Conservation (phyloP, 2,113 vertebrate genomes). For the Syrrhaptes paradoxus region DNA sequence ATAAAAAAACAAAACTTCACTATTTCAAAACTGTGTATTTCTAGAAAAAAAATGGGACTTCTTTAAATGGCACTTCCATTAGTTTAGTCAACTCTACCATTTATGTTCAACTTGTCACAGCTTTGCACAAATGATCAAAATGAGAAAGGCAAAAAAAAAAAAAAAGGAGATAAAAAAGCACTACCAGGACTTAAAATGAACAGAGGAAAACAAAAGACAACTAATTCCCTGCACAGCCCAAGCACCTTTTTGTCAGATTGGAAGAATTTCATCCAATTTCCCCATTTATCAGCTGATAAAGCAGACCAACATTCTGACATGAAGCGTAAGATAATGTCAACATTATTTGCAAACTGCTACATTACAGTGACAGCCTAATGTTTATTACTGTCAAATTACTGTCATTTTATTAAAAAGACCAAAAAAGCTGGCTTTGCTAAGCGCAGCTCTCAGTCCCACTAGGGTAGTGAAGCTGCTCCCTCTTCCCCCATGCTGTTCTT, state of each 20-base stretch:
- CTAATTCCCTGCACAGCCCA: not conserved
- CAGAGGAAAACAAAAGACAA: not conserved
- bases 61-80: not conserved
- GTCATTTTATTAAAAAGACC: constrained; percentile 49
- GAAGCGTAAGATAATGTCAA: constrained; percentile 56
- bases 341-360: constrained; percentile 40
- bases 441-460: constrained; percentile 10
- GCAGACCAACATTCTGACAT: not conserved
- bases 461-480: not conserved
- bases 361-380: constrained; percentile 44
- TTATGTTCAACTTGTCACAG: not conserved
- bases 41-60: not conserved
- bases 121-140: not conserved
- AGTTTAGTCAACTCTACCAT: not conserved
- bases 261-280: constrained; percentile 23
- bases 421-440: constrained; percentile 23
- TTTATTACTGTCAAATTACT: constrained; percentile 65
- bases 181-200: not conserved
- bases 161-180: not conserved
- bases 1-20: not conserved
- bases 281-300: constrained; percentile 54
- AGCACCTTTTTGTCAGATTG: constrained; percentile 13
- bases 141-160: not conserved
- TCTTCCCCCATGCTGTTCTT: not conserved
- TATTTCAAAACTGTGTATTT: not conserved